Evolutionary conservation across 2,888 invertebrate genomes (phyloP).

Genomic region (Scaptomyza reducta): DNA sequence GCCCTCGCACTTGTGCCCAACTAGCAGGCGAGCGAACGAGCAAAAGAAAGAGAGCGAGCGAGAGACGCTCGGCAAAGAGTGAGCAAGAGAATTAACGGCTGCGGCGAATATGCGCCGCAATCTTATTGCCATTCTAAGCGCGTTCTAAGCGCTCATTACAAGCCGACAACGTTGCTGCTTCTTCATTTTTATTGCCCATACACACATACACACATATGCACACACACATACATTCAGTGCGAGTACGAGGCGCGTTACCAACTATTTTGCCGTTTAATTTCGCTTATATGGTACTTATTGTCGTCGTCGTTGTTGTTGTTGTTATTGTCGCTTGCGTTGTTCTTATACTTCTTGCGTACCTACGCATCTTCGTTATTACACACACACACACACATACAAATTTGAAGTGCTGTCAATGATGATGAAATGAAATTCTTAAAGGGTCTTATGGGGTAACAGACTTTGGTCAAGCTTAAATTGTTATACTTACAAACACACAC

Average conservation of each 20-base stretch:
- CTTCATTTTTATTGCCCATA: constrained; percentile 50
- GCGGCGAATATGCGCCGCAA: constrained; percentile 42
- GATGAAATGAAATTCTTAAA: constrained; percentile 70
- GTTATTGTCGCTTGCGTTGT: constrained; percentile 24
- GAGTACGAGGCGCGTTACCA: constrained; percentile 68
- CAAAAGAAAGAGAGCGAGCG: not conserved
- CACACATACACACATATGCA: constrained; percentile 1
- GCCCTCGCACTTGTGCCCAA: constrained; percentile 55
- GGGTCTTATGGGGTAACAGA: constrained; percentile 42
- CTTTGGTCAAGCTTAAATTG: constrained; percentile 35
- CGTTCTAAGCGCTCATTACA: constrained; percentile 74
- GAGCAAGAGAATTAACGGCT: constrained; percentile 5
- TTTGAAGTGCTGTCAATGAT: constrained; percentile 41
- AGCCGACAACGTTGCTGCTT: constrained; percentile 46
- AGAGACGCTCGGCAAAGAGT: not conserved
- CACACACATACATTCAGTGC: constrained; percentile 10
- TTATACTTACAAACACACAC: not conserved
- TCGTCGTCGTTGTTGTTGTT: constrained; percentile 33
- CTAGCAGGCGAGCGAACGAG: constrained; percentile 7
- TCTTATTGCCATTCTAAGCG: constrained; percentile 80
- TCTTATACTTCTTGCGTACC: constrained; percentile 55
- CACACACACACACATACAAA: constrained; percentile 16
- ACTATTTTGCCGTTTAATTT: constrained; percentile 79
- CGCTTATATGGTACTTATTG: constrained; percentile 77
- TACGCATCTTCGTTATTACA: constrained; percentile 47